Evolutionary conservation across 2,797 vertebrate species (phyloP).

Genomic region (Chelonia mydas): DNA sequence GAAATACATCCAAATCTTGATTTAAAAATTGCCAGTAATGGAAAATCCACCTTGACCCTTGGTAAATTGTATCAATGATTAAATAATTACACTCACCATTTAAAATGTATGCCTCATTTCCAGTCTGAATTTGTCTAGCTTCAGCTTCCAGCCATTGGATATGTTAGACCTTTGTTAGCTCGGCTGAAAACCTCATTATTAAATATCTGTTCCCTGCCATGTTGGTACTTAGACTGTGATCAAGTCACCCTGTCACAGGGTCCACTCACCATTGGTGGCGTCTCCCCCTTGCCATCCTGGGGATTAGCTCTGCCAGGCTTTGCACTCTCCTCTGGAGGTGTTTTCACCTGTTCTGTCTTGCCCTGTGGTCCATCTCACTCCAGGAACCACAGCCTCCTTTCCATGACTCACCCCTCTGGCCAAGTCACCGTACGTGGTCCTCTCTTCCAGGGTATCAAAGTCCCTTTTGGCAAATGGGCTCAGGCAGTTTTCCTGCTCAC

Average conservation of each 20-base stretch:
- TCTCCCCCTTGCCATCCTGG: not conserved
- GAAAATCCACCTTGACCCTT: not conserved
- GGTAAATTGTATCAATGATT: not conserved
- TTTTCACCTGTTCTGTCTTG: not conserved
- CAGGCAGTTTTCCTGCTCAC: not conserved
- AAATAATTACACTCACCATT: not conserved
- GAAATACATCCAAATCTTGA: not conserved
- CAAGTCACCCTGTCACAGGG: no score
- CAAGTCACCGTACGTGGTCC: not conserved
- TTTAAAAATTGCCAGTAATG: not conserved
- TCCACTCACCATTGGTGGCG: no score
- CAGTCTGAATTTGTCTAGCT: not conserved
- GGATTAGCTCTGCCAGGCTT: not conserved
- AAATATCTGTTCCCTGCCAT: not conserved
- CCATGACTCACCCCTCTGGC: not conserved
- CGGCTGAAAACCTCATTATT: no score
- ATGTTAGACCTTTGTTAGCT: not conserved
- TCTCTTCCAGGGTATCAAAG: not conserved
- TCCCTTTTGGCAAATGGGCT: not conserved
- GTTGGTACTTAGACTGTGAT: not conserved
- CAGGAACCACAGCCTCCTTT: not conserved
- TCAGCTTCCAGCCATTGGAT: not conserved
- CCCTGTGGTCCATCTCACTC: not conserved
- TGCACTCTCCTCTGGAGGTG: not conserved
- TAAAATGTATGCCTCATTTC: not conserved